These are phyloP conservation scores for Picus viridis DNA, from an alignment of 2,797 vertebrate genomes.

Conservation along the genomic window DNA sequence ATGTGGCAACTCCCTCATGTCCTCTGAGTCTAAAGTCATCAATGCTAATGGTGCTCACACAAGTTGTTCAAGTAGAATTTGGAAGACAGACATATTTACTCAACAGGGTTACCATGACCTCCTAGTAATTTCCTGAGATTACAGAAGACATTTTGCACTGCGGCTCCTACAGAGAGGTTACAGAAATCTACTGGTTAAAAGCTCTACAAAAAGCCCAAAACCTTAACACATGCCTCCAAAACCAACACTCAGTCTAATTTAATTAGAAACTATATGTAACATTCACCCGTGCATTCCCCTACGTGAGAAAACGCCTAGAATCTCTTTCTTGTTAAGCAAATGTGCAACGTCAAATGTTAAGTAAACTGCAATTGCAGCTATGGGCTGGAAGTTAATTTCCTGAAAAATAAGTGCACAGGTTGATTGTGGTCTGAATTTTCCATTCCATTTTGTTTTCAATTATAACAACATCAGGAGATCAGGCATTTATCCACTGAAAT, in stretches of 20 bases:
- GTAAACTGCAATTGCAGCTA: not conserved
- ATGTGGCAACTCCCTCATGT: rapidly evolving
- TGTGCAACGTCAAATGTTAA: not conserved
- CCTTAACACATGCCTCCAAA: not conserved
- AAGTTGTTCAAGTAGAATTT: not conserved
- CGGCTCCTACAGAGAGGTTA: not conserved
- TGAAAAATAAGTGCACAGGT: not conserved
- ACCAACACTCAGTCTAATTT: not conserved
- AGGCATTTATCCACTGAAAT: conserved; percentile 32
- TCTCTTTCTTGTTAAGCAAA: not conserved
- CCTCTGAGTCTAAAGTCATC: not conserved
- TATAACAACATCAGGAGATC: conserved; percentile 29
- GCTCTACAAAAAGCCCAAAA: not conserved
- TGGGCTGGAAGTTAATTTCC: not conserved
- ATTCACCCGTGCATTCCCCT: not conserved
- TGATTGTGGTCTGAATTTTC: not conserved
- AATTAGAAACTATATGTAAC: not conserved
- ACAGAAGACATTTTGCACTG: not conserved
- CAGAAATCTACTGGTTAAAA: not conserved
- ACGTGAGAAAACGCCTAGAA: not conserved
- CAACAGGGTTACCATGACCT: not conserved
- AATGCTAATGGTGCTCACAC: rapidly evolving
- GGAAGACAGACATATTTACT: not conserved
- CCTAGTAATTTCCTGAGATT: not conserved
- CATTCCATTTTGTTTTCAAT: conserved; percentile 51